Evolutionary conservation across 2,888 invertebrate genomes (phyloP), one percentile per base, ranked within the genome.

Genomic region (Mythimna impura): DNA sequence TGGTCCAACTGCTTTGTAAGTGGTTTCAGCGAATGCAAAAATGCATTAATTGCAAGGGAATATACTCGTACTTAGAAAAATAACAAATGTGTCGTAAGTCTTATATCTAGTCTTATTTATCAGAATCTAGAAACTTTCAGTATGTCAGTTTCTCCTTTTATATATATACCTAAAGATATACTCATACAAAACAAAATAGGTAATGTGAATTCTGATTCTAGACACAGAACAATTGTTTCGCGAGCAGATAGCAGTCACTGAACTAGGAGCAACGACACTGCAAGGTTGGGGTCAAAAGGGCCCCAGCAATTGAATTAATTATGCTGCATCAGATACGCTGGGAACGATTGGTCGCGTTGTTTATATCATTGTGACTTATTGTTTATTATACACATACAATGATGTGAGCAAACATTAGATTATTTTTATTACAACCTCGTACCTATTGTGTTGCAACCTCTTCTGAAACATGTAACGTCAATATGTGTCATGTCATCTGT

Each of bases 261-360:
- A 83, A 77, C 84, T 77, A 70, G 54, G 93, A 87, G 89, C 93
- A 93, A 90, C 88, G 94, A 92, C 93, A 90, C 85, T 54, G 82
- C 91, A 93, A 94, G 92, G 93, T 93, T 90, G 90, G 90, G 94
- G 94, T 94, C 93, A 90, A 91, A 91, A 89, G 90, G 90, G 88
- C 85, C 83, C 64, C 52, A 80, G 80, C 90, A 91, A 91, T 92
- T 91, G 88, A 82, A 88, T 86, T 88, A 87, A 88, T 86, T 90
- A 65, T 71, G 66, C 71, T 71, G 70, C 70, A 73, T 67, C 67
- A 71, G 65, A 65, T 70, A 75, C 60, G 55, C 68, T 74, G 71
- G 52, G 72, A 74, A 69, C 76, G 76, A 76, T 72, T 66, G 73
- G 60, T 40, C 69, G 67, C 73, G 72, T 74, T 83, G 71, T 71